Evolutionary conservation across 2,113 vertebrate species (phyloP).

Genomic region (Telmatochromis sp.): DNA sequence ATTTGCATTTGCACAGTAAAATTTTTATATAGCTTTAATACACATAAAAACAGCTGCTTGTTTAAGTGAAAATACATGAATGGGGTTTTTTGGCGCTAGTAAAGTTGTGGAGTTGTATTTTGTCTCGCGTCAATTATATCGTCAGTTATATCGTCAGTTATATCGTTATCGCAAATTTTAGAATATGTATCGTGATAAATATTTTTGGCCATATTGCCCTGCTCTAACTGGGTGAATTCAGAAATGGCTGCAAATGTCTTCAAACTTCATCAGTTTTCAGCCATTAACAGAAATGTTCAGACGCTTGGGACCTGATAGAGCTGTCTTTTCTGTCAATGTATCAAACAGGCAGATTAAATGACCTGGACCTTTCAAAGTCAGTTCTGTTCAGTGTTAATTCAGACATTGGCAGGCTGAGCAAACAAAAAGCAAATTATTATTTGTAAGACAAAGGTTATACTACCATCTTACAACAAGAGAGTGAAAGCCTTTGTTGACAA

Average conservation of each 20-base stretch:
- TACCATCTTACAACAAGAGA: background rate
- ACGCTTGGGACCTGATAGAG: background rate
- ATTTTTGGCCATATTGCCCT: background rate
- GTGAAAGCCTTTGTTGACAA: background rate
- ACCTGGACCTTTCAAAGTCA: background rate
- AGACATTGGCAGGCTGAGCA: background rate
- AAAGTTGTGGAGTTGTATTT: background rate
- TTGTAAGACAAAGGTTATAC: background rate
- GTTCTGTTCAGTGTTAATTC: background rate
- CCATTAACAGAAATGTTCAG: background rate
- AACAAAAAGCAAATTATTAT: background rate
- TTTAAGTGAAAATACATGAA: background rate
- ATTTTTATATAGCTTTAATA: background rate
- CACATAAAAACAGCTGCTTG: background rate
- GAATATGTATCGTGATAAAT: background rate
- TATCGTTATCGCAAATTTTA: background rate
- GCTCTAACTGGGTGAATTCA: background rate
- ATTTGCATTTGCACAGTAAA: background rate
- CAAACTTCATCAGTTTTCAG: background rate
- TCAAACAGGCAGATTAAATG: background rate
- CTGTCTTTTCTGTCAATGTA: background rate
- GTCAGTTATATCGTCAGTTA: background rate
- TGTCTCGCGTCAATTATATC: background rate
- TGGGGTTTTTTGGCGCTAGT: rapidly evolving
- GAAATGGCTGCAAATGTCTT: background rate